These are phyloP conservation scores for Eulimnadia texana DNA, from an alignment of 1,140 invertebrate species.

Conservation along the genomic window DNA sequence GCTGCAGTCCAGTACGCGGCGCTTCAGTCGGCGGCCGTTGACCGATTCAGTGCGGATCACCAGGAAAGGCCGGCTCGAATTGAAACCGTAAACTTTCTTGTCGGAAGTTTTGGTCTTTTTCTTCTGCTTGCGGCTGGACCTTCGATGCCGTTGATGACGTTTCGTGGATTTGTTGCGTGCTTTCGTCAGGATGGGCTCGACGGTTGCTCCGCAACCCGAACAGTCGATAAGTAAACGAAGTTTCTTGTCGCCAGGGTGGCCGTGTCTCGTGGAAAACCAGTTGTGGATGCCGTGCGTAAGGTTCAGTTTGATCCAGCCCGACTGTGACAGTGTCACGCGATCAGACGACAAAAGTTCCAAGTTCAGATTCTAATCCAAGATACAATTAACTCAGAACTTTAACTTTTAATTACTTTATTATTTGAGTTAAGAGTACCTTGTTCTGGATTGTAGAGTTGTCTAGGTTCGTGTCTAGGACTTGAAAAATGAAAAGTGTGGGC, in stretches of 20 bases:
- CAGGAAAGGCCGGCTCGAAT: conserved; percentile 50
- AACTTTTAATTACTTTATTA: no score
- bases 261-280: conserved; percentile 21
- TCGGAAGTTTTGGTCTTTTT: background rate
- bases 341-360: conserved; percentile 37
- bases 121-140: conserved; percentile 22
- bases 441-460: background rate
- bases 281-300: conserved; percentile 46
- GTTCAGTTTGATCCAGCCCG: conserved; percentile 77
- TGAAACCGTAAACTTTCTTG: background rate
- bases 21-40: conserved; percentile 37
- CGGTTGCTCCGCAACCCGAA: conserved; percentile 47
- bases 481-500: background rate
- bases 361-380: conserved; percentile 20
- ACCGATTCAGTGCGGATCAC: conserved; percentile 60
- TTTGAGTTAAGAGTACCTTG: background rate
- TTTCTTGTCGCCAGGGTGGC: conserved; percentile 34
- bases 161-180: background rate
- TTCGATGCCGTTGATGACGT: background rate
- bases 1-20: conserved; percentile 67
- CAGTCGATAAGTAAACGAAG: conserved; percentile 68
- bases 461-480: background rate
- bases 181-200: conserved; percentile 28
- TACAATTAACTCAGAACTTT: background rate
- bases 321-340: conserved; percentile 44